These are phyloP conservation scores for Lithophane ornitopus DNA, from an alignment of 2,888 invertebrate species.

Conservation along the genomic window DNA sequence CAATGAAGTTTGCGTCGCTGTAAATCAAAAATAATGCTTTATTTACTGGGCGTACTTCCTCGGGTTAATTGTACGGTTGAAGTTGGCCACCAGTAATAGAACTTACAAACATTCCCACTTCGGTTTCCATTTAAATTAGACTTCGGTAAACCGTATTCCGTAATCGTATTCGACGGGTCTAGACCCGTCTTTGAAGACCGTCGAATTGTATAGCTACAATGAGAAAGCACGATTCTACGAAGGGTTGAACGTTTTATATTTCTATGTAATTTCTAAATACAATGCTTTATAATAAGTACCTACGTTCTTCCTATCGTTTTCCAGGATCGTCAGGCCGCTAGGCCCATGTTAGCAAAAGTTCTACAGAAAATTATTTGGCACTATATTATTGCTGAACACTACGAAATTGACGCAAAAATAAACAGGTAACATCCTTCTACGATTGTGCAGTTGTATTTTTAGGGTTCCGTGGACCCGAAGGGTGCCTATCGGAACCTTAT, in stretches of 20 bases:
- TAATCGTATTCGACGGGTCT: conserved; percentile 36
- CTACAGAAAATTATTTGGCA: neutral
- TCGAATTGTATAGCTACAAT: neutral
- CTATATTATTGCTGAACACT: neutral
- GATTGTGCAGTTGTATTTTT: neutral
- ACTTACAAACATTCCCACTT: conserved; percentile 46
- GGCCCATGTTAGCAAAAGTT: neutral
- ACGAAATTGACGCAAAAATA: neutral
- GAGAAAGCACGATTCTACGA: conserved; percentile 4
- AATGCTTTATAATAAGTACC: neutral
- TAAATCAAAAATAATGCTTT: conserved; percentile 48
- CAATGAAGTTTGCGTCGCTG: conserved; percentile 45
- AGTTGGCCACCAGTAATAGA: conserved; percentile 47
- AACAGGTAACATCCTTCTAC: neutral
- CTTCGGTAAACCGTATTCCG: conserved; percentile 31
- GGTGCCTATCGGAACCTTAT: too few species aligned
- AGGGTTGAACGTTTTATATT: neutral
- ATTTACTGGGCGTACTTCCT: conserved; percentile 52
- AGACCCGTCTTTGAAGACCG: conserved; percentile 12
- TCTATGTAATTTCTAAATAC: too few species aligned
- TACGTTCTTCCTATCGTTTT: neutral
- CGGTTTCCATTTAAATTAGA: conserved; percentile 50
- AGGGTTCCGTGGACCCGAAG: too few species aligned
- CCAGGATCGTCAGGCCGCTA: neutral
- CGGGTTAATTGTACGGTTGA: conserved; percentile 46